Evolutionary conservation across 1,140 invertebrate genomes (phyloP).

Genomic region (Heliconius eleuchia): DNA sequence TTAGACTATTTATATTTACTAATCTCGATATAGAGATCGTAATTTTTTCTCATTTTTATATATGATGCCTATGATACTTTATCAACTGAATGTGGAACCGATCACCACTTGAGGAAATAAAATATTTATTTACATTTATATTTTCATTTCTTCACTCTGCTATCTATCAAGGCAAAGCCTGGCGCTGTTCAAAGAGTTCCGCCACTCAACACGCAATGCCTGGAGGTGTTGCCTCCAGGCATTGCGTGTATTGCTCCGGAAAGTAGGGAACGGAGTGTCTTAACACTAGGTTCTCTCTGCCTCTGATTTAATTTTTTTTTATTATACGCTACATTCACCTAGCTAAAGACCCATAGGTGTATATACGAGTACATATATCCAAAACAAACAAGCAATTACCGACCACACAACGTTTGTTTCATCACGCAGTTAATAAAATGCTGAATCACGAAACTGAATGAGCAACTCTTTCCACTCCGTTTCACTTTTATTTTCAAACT

Average conservation of each 20-base stretch:
- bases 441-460: slow-evolving; percentile 62
- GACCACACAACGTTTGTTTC: slow-evolving; percentile 29
- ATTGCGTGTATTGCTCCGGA: too few relatives aligned
- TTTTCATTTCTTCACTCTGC: too few relatives aligned
- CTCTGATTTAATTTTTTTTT: not conserved
- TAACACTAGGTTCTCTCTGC: too few relatives aligned
- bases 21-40: not conserved
- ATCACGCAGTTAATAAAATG: slow-evolving; percentile 56
- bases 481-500: slow-evolving; percentile 69
- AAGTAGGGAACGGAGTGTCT: too few relatives aligned
- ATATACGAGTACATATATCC: not conserved
- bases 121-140: too few relatives aligned
- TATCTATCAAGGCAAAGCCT: too few relatives aligned
- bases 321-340: not conserved
- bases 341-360: not conserved
- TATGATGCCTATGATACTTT: too few relatives aligned
- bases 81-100: too few relatives aligned
- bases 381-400: slow-evolving; percentile 26
- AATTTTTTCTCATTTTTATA: not conserved
- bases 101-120: too few relatives aligned
- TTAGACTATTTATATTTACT: not conserved
- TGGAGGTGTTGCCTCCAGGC: too few relatives aligned
- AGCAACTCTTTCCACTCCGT: slow-evolving; percentile 63
- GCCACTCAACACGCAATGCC: too few relatives aligned
- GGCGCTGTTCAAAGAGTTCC: too few relatives aligned